phyloP scores from a whole-genome alignment of 2,113 vertebrate species.

The Cyphomyrus plagiostoma region DNA sequence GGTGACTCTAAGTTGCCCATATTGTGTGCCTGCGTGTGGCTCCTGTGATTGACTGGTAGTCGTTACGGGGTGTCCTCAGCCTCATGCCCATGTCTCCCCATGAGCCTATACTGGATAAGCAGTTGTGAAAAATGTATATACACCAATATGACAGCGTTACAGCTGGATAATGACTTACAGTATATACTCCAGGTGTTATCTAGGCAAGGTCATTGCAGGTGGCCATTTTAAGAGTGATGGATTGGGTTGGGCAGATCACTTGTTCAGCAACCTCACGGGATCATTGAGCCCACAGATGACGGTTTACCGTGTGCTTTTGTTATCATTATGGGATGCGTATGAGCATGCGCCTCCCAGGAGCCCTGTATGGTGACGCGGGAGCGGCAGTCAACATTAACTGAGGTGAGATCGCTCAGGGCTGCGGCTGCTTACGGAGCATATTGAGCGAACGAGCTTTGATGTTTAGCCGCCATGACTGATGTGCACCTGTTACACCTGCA shows the following conservation, averaged over 20 bases:
- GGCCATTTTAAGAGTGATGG: neutral
- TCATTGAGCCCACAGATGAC: neutral
- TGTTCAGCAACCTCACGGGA: neutral
- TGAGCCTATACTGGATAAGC: neutral
- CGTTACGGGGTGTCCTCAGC: neutral
- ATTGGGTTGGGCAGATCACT: neutral
- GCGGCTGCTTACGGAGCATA: neutral
- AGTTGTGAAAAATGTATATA: neutral
- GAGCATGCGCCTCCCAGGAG: neutral
- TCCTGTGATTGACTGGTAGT: neutral
- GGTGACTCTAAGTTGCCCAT: neutral
- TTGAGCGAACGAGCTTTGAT: neutral
- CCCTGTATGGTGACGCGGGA: neutral
- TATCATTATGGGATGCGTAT: neutral
- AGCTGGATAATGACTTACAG: neutral
- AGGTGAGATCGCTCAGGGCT: neutral
- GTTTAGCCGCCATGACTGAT: conserved; percentile 29
- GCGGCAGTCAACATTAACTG: neutral
- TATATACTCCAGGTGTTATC: neutral
- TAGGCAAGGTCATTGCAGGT: neutral
- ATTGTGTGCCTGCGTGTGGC: neutral
- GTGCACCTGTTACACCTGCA: conserved; percentile 20
- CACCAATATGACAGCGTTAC: neutral
- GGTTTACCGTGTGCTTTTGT: neutral
- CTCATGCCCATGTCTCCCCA: neutral